Percentiles rank a stretch among this genome's conserved stretches.
Evolutionary conservation across 2,888 invertebrate genomes (phyloP).

Genomic region (Leucophenga montana): DNA sequence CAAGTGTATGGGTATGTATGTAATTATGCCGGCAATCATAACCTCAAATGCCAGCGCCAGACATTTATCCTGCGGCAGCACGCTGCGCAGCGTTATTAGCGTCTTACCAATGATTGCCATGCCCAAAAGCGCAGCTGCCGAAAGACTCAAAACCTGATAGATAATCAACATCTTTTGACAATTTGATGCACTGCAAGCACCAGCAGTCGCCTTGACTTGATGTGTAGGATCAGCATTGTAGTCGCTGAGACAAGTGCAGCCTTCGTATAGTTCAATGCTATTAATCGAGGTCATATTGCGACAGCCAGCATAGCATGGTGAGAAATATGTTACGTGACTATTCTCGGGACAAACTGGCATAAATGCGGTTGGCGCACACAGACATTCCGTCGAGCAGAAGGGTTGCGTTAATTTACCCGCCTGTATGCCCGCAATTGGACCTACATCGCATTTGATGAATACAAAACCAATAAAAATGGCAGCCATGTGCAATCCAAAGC

Average conservation of each 20-base stretch:
- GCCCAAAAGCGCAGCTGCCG: constrained; percentile 71
- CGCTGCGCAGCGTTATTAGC: constrained; percentile 75
- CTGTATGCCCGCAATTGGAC: constrained; percentile 74
- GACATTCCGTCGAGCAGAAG: constrained; percentile 76
- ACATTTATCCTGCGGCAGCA: constrained; percentile 78
- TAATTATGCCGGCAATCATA: constrained; percentile 75
- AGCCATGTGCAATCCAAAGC: constrained; percentile 72
- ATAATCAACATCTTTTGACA: constrained; percentile 75
- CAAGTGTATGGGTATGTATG: constrained; percentile 78
- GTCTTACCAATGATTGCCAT: constrained; percentile 72
- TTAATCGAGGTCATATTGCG: constrained; percentile 71
- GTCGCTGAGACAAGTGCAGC: constrained; percentile 74
- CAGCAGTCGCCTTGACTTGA: constrained; percentile 73
- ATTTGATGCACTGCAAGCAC: constrained; percentile 74
- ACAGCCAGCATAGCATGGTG: constrained; percentile 85
- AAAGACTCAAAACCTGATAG: constrained; percentile 73
- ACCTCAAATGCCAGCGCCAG: constrained; percentile 77
- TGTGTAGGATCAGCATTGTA: constrained; percentile 49
- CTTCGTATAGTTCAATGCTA: constrained; percentile 73
- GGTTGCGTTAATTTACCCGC: constrained; percentile 72
- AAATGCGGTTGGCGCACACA: constrained; percentile 75
- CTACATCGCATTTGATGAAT: constrained; percentile 74
- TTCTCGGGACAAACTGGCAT: constrained; percentile 79
- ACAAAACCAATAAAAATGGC: constrained; percentile 73
- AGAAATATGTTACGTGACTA: constrained; percentile 77